These are phyloP conservation scores for Nemopilema nomurai DNA, from an alignment of 30 jellyfish, hydroid and myxozoan species.

Conservation along the genomic window DNA sequence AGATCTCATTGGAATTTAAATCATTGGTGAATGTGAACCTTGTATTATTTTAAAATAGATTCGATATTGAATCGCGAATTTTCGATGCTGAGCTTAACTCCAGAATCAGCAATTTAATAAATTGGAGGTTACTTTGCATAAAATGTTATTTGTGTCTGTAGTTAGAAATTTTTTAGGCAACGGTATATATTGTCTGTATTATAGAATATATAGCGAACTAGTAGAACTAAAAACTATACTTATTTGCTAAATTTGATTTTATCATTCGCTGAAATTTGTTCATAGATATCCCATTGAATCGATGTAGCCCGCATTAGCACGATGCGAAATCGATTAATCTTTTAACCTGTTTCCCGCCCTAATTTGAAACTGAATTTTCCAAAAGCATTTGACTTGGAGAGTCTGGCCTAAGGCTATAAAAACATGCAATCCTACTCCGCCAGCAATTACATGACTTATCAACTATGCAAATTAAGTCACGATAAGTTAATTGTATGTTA, in stretches of 20 bases:
- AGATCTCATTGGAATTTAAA: conserved; percentile 59
- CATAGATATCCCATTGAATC: not conserved
- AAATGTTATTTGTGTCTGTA: conserved; percentile 37
- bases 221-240: not conserved
- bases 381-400: too few relatives aligned
- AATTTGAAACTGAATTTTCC: too few relatives aligned
- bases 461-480: too few relatives aligned
- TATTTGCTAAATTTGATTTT: too few relatives aligned
- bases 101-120: conserved; percentile 4
- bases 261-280: not conserved
- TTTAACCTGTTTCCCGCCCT: too few relatives aligned
- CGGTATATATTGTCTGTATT: not conserved
- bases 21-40: not conserved
- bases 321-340: too few relatives aligned
- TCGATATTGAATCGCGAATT: conserved; percentile 27
- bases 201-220: not conserved
- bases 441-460: too few relatives aligned
- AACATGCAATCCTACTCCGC: too few relatives aligned
- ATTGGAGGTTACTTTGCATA: conserved; percentile 25
- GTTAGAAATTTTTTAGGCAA: conserved; percentile 7
- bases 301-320: too few relatives aligned
- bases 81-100: conserved; percentile 25
- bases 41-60: conserved; percentile 5
- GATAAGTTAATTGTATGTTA: too few relatives aligned
- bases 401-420: too few relatives aligned